Percentiles rank a stretch among this genome's conserved stretches.
Conservation (phyloP, 2,113 vertebrate genomes). For the Campylomormyrus tamandua region DNA sequence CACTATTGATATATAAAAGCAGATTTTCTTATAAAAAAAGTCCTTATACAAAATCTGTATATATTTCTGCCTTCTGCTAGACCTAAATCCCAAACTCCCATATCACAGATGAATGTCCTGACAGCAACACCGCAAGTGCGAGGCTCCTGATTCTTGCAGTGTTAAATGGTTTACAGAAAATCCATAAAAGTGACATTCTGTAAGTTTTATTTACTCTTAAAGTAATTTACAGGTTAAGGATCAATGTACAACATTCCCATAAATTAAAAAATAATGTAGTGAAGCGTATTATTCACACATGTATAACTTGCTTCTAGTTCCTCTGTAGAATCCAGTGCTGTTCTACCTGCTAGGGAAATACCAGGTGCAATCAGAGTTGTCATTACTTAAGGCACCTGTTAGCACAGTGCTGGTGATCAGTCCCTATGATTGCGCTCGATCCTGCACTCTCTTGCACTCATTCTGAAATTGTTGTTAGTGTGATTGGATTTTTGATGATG, state of each 20-base stretch:
- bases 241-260: neutral
- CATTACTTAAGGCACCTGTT: neutral
- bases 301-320: neutral
- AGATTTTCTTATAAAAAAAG: neutral
- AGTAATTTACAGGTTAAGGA: neutral
- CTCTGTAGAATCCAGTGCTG: neutral
- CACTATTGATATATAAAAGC: neutral
- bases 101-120: neutral
- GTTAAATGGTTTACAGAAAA: conserved; percentile 2
- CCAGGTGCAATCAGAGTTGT: neutral
- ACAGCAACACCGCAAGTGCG: neutral
- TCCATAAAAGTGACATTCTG: neutral
- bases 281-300: neutral
- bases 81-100: neutral
- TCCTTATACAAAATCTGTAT: neutral
- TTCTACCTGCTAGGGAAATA: neutral
- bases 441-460: neutral
- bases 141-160: neutral
- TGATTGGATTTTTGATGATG: neutral
- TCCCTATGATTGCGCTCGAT: neutral
- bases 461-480: neutral
- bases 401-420: neutral
- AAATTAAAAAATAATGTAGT: neutral
- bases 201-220: neutral
- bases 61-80: neutral